A percentile compares a stretch with the other conserved stretches of the same genome.
Conservation (phyloP, 2,113 vertebrate genomes). For the Hyaena hyaena region DNA sequence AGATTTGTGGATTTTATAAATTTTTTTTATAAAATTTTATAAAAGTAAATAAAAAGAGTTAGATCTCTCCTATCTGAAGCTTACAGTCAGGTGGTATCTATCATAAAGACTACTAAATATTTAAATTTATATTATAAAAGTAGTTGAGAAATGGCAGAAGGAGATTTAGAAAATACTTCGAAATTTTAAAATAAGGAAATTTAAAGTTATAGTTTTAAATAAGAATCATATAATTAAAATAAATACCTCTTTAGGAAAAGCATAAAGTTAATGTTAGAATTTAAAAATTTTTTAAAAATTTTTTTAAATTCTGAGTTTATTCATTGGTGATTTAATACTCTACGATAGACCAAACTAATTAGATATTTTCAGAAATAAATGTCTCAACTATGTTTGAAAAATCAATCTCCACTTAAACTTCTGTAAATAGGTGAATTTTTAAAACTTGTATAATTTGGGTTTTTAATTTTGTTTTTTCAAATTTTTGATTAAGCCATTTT, state of each 20-base stretch:
- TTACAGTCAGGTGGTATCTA: not conserved
- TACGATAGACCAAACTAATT: not conserved
- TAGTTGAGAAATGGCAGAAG: not conserved
- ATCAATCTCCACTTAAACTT: not conserved
- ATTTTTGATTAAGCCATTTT: not conserved
- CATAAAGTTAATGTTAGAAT: not conserved
- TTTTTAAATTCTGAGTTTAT: not conserved
- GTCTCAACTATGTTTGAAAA: not conserved
- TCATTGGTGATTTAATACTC: not conserved
- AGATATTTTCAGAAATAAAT: not conserved
- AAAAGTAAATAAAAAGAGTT: not conserved
- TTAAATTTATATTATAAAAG: not conserved
- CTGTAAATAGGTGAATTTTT: not conserved
- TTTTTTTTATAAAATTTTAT: not conserved
- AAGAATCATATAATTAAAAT: not conserved
- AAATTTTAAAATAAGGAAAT: not conserved
- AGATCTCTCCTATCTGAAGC: not conserved
- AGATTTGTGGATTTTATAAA: not conserved
- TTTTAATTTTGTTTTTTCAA: not conserved
- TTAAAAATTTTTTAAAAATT: not conserved
- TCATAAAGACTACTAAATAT: not conserved
- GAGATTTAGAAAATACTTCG: not conserved
- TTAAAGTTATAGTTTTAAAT: constrained; percentile 9
- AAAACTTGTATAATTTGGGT: not conserved
- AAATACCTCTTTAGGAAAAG: not conserved